Evolutionary conservation across 2,113 vertebrate species (phyloP).

Genomic region (Sorex fumeus): DNA sequence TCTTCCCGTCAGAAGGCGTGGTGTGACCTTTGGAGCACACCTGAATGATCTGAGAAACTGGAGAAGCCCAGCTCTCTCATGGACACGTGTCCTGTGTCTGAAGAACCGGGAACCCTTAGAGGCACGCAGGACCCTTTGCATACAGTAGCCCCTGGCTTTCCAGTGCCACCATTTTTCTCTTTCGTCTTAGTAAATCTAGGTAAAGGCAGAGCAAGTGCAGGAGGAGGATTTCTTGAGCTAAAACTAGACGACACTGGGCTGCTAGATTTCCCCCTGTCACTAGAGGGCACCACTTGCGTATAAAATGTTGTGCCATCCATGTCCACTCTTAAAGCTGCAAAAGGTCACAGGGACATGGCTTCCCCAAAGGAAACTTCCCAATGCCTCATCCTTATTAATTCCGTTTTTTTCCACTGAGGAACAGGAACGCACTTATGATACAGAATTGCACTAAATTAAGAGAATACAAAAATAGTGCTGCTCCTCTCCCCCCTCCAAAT

Average conservation of each 20-base stretch:
- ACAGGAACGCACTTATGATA: too few relatives aligned
- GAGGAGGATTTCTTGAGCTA: neutral
- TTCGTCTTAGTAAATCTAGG: too few relatives aligned
- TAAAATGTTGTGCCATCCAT: neutral
- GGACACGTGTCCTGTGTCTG: neutral
- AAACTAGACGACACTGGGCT: neutral
- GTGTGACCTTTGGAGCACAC: neutral
- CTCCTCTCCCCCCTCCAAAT: neutral
- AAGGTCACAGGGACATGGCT: neutral
- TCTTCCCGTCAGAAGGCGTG: neutral
- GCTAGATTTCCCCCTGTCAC: neutral
- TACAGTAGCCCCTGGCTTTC: neutral
- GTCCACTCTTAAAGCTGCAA: neutral
- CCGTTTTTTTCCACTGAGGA: neutral
- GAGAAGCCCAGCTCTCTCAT: neutral
- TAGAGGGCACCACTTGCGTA: constrained; percentile 63
- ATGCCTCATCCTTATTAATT: neutral
- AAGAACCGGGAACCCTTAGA: constrained; percentile 22
- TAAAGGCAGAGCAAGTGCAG: neutral
- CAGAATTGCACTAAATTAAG: too few relatives aligned
- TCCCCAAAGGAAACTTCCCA: neutral
- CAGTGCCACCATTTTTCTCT: neutral
- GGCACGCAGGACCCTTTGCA: neutral
- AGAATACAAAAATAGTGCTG: too few relatives aligned
- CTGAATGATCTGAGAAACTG: neutral